Conservation (phyloP, 1,140 invertebrate genomes). For the Acromyrmex charruanus region DNA sequence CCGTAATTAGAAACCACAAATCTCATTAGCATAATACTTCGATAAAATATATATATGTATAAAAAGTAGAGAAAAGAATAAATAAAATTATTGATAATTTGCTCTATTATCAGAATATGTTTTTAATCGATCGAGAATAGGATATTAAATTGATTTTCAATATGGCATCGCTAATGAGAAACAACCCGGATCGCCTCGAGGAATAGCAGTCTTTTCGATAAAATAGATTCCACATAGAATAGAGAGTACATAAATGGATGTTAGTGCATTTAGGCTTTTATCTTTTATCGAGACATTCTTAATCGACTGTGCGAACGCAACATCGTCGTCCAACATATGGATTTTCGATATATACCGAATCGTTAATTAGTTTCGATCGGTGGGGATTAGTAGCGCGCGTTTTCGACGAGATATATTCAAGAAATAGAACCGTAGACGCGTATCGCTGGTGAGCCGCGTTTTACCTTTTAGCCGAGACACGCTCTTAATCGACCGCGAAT, state of each 20-base stretch:
- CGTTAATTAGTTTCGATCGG: constrained; percentile 29
- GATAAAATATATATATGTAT: not conserved
- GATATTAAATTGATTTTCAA: constrained; percentile 15
- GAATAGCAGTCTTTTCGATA: not conserved
- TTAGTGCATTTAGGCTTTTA: constrained; percentile 33
- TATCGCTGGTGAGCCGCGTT: constrained; percentile 19
- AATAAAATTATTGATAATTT: not conserved
- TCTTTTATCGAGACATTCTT: constrained; percentile 13
- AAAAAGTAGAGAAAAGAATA: constrained; percentile 24
- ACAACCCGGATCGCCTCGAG: not conserved
- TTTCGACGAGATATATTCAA: constrained; percentile 25
- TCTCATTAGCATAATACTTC: not conserved
- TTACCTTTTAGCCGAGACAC: constrained; percentile 55
- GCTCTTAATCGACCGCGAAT: constrained; percentile 63
- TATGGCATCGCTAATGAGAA: constrained; percentile 20
- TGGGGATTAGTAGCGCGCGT: constrained; percentile 16
- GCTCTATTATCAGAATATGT: constrained; percentile 17
- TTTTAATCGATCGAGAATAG: not conserved
- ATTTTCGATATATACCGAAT: constrained; percentile 18
- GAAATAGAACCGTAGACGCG: constrained; percentile 44
- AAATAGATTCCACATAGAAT: not conserved
- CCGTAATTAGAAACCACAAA: constrained; percentile 42
- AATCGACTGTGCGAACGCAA: not conserved
- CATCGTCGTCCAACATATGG: not conserved
- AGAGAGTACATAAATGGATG: not conserved